Percentiles rank a stretch among this genome's conserved stretches.
Evolutionary conservation across 2,797 vertebrate species (phyloP).

Genomic region (Paratrypauchen microcephalus): DNA sequence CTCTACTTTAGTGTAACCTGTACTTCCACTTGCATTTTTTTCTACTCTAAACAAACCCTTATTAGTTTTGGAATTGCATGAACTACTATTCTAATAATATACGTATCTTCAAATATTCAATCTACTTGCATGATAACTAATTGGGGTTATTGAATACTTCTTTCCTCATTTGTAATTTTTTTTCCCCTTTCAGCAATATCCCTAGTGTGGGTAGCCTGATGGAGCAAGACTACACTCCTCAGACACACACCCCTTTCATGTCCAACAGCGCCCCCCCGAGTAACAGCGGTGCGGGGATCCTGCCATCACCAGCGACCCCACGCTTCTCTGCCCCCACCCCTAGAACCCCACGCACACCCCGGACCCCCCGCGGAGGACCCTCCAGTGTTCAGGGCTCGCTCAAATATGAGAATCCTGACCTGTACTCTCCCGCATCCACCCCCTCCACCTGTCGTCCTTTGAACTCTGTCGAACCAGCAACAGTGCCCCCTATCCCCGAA

Average conservation of each 20-base stretch:
- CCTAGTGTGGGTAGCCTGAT: conserved; percentile 89
- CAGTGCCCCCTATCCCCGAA: conserved; percentile 94
- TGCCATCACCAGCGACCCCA: conserved; percentile 95
- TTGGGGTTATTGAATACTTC: neutral
- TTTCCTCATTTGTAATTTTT: neutral
- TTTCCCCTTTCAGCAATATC: conserved; percentile 71
- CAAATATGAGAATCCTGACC: conserved; percentile 95
- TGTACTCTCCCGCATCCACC: conserved; percentile 96
- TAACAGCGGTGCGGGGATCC: conserved; percentile 88
- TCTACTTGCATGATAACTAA: neutral
- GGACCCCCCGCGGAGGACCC: conserved; percentile 90
- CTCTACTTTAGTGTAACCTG: neutral
- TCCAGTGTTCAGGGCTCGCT: conserved; percentile 94
- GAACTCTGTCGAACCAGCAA: conserved; percentile 96
- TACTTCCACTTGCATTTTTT: neutral
- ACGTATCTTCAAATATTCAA: neutral
- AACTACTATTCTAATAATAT: neutral
- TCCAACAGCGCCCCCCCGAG: conserved; percentile 94
- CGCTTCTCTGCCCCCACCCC: conserved; percentile 93
- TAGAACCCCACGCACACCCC: conserved; percentile 91
- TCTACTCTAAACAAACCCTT: neutral
- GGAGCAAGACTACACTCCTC: conserved; percentile 97
- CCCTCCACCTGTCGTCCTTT: conserved; percentile 94
- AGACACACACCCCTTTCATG: conserved; percentile 93
- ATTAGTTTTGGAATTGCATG: neutral